Conservation (phyloP, 2,888 invertebrate species). For the Lasioglossum vierecki region DNA sequence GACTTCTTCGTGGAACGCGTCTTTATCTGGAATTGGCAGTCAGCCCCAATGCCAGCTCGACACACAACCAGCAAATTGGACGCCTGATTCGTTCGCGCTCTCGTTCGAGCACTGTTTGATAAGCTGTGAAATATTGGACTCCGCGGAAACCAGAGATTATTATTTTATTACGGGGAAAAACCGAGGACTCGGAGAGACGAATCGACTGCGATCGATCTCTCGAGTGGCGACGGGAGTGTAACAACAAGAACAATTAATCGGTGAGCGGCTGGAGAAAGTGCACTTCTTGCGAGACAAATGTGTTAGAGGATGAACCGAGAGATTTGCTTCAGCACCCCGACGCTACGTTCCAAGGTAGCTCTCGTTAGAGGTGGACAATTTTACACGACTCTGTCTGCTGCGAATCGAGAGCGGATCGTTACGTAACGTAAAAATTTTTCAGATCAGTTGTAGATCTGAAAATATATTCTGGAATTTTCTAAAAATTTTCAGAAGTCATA, state of each 20-base stretch:
- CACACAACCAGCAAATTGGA: slow-evolving; percentile 59
- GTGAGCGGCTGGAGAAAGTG: not conserved
- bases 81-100: slow-evolving; percentile 20
- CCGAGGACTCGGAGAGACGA: not conserved
- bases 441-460: too few relatives aligned
- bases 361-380: not conserved
- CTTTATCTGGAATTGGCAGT: slow-evolving; percentile 61
- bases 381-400: not conserved
- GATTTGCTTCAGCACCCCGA: not conserved
- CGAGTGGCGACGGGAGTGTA: not conserved
- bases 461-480: too few relatives aligned
- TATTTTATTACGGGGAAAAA: not conserved
- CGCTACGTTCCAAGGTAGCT: not conserved
- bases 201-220: not conserved
- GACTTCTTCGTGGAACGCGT: slow-evolving; percentile 44
- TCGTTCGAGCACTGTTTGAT: not conserved
- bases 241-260: slow-evolving; percentile 2
- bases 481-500: too few relatives aligned
- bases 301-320: not conserved
- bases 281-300: not conserved
- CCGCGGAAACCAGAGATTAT: not conserved
- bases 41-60: slow-evolving; percentile 17
- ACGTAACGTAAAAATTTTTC: too few relatives aligned
- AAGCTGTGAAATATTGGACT: slow-evolving; percentile 22
- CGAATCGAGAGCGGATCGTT: not conserved